Conservation (phyloP, 2,797 vertebrate genomes). For the Limnodromus scolopaceus region DNA sequence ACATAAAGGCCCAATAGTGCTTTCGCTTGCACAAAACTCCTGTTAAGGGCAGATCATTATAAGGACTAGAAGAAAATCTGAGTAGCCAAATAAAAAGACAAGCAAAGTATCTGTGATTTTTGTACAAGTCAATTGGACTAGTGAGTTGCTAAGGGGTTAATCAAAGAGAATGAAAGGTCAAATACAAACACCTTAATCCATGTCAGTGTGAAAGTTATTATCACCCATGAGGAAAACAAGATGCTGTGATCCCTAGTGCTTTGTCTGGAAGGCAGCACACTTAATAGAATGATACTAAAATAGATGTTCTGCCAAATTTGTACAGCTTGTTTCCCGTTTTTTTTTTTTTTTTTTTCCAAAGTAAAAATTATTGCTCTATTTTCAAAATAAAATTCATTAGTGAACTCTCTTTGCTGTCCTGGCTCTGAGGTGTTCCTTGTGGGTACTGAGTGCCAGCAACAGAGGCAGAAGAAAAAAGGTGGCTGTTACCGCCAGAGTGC, state of each 20-base stretch:
- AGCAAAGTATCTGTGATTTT: not conserved
- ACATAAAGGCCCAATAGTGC: not conserved
- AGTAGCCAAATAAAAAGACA: not conserved
- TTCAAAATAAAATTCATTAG: constrained; percentile 22
- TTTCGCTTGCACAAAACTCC: not conserved
- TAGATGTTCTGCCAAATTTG: constrained; percentile 36
- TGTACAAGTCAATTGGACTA: not conserved
- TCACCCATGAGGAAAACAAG: not conserved
- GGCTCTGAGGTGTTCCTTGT: not conserved
- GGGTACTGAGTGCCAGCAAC: not conserved
- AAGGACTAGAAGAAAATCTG: not conserved
- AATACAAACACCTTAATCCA: not conserved
- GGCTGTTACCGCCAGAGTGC: not conserved
- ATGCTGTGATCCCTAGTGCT: not conserved
- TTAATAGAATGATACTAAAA: constrained; percentile 29
- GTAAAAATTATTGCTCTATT: constrained; percentile 1
- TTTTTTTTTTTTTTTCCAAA: fast-evolving
- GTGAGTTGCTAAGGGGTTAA: not conserved
- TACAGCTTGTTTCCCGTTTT: constrained; percentile 6
- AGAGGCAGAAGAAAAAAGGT: not conserved
- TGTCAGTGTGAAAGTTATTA: not conserved
- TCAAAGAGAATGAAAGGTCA: constrained; percentile 16
- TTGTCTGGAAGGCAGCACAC: not conserved
- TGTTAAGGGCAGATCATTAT: not conserved
- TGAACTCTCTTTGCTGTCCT: not conserved